Base-by-base conservation (phyloP, 92 coral and sea anemone genomes). In the Siderastrea siderea region DNA sequence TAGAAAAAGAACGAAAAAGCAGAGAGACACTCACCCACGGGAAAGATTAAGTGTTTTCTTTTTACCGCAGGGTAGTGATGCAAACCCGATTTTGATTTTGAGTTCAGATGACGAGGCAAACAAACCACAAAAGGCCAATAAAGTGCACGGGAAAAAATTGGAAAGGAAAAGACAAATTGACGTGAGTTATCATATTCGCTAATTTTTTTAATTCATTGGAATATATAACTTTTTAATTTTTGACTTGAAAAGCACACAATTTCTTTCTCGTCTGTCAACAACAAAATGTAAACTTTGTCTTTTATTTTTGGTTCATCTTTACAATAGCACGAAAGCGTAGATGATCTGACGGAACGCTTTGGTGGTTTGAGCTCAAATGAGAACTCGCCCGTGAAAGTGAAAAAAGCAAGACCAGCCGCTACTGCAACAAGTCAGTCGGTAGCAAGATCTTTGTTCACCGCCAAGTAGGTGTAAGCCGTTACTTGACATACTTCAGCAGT, bases 301-400 rank as follows among this genome's bases (percentile, higher is more conserved):
- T 63, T 63, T 44, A 63, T 16, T 63, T 63, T n/a, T n/a, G n/a
- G n/a, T 63, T 63, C 3, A 63, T 16, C 46, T 63, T 63, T 63
- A n/a, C 68, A n/a, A 38, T 44, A 63, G 68, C 16, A 44, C 68
- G 43, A 63, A 63, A 63, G 68, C 6, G 68, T 63, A 63, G 68
- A 16, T 16, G 68, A 63, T 63, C 68, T 63, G 68, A 63, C 68
- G 68, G 45, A n/a, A 5, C 16, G 10, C 16, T 63, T 19, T 8
- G 17, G 68, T 63, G 68, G 68, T 63, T 63, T 63, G 68, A 63
- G 68, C 68, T 63, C 68, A 63, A 63, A 63, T 15, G 68, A 63
- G 16, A 44, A 63, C 68, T 63, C 68, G 68, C 68, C 68, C 46
- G 68, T 63, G 16, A 63, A 63, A 63, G 68, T 7, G 17, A 63